A percentile compares a stretch with the other conserved stretches of the same genome.
Conservation (phyloP, 2,888 invertebrate genomes). For the Pristionchus fissidentatus region DNA sequence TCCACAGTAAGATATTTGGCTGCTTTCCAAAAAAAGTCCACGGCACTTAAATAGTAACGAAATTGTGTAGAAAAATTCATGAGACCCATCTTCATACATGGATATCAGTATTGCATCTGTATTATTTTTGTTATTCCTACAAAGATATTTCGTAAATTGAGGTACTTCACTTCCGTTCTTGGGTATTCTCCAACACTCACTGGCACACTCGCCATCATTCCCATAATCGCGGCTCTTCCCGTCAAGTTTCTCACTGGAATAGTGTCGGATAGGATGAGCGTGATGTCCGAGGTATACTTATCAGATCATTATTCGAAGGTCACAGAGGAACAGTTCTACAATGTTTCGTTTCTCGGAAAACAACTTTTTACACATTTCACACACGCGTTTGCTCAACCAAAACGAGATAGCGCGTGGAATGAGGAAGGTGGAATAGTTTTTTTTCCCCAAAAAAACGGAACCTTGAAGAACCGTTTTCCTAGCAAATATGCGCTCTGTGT, state of each 20-base stretch:
- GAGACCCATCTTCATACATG: too few relatives aligned
- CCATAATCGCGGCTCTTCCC: background rate
- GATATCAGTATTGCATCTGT: too few relatives aligned
- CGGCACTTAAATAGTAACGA: too few relatives aligned
- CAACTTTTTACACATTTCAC: background rate
- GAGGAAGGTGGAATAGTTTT: background rate
- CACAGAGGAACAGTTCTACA: too few relatives aligned
- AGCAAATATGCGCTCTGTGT: too few relatives aligned
- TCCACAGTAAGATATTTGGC: slow-evolving; percentile 19
- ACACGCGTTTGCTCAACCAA: background rate
- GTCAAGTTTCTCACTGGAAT: background rate
- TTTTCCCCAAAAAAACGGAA: background rate
- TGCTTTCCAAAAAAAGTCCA: too few relatives aligned
- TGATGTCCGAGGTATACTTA: background rate
- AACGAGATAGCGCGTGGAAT: background rate
- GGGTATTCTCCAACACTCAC: background rate
- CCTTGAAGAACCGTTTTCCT: background rate
- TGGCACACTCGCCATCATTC: background rate
- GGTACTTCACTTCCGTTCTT: background rate
- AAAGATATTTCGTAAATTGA: too few relatives aligned
- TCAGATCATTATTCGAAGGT: too few relatives aligned
- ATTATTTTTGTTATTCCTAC: too few relatives aligned
- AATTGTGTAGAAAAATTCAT: too few relatives aligned
- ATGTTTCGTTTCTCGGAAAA: background rate
- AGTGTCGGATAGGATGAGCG: background rate